These are phyloP conservation scores for Gallinago jamesoni DNA, from an alignment of 2,113 vertebrate genomes.

Conservation along the genomic window DNA sequence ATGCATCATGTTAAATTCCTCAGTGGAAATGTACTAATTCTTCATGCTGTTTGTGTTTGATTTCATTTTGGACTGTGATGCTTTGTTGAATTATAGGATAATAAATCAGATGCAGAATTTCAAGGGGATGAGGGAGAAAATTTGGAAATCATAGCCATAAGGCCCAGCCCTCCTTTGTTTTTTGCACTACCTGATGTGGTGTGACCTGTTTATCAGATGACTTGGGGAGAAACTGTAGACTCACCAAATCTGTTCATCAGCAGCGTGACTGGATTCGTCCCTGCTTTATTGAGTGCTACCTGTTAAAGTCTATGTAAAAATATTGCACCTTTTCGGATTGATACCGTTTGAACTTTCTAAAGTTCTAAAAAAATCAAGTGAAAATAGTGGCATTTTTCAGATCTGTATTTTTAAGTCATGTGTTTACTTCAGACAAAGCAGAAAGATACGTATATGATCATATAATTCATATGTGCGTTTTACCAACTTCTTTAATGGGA, in stretches of 20 bases:
- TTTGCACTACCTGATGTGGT: neutral
- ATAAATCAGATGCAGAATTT: neutral
- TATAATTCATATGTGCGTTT: neutral
- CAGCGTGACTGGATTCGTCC: neutral
- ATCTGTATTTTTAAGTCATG: neutral
- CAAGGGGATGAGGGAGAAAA: neutral
- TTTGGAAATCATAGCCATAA: neutral
- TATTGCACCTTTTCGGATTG: neutral
- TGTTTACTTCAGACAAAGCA: neutral
- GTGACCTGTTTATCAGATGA: neutral
- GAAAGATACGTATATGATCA: fast-evolving
- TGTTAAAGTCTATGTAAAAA: neutral
- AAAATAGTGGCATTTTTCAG: neutral
- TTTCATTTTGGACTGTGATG: neutral
- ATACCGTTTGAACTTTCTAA: neutral
- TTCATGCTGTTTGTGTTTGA: neutral
- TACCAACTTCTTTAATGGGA: neutral
- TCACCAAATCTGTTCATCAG: neutral
- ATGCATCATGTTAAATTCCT: neutral
- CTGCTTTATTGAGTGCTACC: neutral
- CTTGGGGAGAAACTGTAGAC: neutral
- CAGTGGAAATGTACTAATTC: neutral
- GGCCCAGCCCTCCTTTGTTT: neutral
- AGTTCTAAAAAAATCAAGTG: neutral
- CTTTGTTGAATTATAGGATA: neutral